Evolutionary conservation across 2,113 vertebrate species (phyloP).

Genomic region (Panthera tigris): DNA sequence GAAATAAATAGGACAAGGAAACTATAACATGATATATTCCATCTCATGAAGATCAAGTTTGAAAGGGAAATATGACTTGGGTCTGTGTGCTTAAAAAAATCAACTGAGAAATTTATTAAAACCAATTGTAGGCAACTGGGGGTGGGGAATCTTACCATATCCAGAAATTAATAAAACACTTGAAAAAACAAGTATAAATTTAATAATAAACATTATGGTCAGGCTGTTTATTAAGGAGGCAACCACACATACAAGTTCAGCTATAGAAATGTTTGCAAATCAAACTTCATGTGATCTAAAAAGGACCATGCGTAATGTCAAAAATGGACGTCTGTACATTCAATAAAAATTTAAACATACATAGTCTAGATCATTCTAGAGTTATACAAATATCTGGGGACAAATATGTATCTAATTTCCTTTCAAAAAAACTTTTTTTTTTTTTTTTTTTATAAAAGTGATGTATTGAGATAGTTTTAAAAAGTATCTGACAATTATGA

Average conservation of each 20-base stretch:
- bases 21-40: not conserved
- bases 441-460: slow-evolving; percentile 58
- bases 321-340: slow-evolving; percentile 72
- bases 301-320: slow-evolving; percentile 49
- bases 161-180: slow-evolving; percentile 74
- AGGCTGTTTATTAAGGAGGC: slow-evolving; percentile 69
- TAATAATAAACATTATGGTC: slow-evolving; percentile 73
- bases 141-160: slow-evolving; percentile 36
- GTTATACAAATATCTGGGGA: slow-evolving; percentile 71
- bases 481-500: slow-evolving; percentile 76
- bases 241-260: slow-evolving; percentile 65
- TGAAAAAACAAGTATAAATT: slow-evolving; percentile 71
- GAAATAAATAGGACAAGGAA: not conserved
- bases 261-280: slow-evolving; percentile 71
- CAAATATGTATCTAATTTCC: slow-evolving; percentile 29
- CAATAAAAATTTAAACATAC: slow-evolving; percentile 50
- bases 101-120: slow-evolving; percentile 54
- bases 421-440: slow-evolving; percentile 61
- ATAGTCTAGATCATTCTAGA: slow-evolving; percentile 68
- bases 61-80: not conserved
- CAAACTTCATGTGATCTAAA: slow-evolving; percentile 64
- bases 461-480: slow-evolving; percentile 65
- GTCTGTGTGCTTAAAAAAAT: slow-evolving; percentile 34
- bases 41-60: not conserved
- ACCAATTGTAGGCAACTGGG: slow-evolving; percentile 25